A percentile compares a stretch with the other conserved stretches of the same genome.
Evolutionary conservation across 2,888 invertebrate genomes (phyloP).

Genomic region (Silvanus unidentatus): DNA sequence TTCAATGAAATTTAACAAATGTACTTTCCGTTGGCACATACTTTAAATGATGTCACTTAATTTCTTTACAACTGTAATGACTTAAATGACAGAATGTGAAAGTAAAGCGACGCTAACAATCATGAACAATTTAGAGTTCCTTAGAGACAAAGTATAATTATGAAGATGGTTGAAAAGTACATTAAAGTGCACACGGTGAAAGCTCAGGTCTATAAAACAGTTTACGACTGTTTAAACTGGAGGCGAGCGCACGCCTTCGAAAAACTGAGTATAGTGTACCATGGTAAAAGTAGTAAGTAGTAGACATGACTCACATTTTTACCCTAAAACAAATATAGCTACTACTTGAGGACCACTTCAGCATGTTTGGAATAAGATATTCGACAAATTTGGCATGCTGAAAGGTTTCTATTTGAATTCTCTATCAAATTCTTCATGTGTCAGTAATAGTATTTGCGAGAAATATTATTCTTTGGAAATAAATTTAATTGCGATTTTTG

Average conservation of each 20-base stretch:
- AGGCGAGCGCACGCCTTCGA: not conserved
- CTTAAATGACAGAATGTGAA: conserved; percentile 21
- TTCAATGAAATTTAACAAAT: conserved; percentile 1
- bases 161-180: conserved; percentile 39
- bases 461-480: not conserved
- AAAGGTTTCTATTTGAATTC: too few relatives aligned
- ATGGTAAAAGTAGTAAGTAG: too few relatives aligned
- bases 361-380: too few relatives aligned
- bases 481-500: too few relatives aligned
- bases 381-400: too few relatives aligned
- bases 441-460: too few relatives aligned
- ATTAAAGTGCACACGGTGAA: conserved; percentile 42
- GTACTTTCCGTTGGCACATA: conserved; percentile 4
- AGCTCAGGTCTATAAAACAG: conserved; percentile 43
- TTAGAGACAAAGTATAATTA: conserved; percentile 42
- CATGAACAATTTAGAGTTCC: conserved; percentile 36
- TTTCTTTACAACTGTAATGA: conserved; percentile 19
- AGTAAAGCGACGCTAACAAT: conserved; percentile 30
- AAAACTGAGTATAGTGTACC: not conserved
- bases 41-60: conserved; percentile 8
- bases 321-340: too few relatives aligned
- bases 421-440: not conserved
- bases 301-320: too few relatives aligned
- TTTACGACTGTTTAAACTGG: conserved; percentile 42
- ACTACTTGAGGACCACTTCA: too few relatives aligned